These are phyloP conservation scores for Littorina saxatilis DNA, from an alignment of 1,140 invertebrate species.

Conservation along the genomic window DNA sequence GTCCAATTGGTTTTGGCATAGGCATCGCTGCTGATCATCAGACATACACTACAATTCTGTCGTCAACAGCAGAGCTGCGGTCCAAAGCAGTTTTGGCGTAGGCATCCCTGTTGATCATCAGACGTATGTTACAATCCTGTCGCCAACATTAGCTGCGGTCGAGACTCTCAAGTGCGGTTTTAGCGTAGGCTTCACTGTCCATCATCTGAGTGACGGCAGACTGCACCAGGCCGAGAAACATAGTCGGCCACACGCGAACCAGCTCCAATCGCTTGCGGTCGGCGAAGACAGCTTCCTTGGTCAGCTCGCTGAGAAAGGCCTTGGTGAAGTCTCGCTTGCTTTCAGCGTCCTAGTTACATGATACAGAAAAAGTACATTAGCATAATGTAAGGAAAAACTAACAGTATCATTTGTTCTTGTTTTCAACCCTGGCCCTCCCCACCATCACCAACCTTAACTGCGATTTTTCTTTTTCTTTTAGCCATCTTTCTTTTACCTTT, in stretches of 20 bases:
- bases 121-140: not conserved
- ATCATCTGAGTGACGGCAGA: conserved; percentile 66
- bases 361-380: not conserved
- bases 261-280: conserved; percentile 69
- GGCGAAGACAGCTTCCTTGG: conserved; percentile 65
- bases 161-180: conserved; percentile 68
- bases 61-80: too few relatives aligned
- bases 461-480: not conserved
- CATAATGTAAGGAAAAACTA: not conserved
- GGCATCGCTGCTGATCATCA: too few relatives aligned
- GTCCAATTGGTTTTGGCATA: too few relatives aligned
- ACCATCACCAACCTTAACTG: too few relatives aligned
- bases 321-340: conserved; percentile 60
- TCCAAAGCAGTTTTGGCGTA: too few relatives aligned
- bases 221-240: conserved; percentile 71
- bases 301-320: conserved; percentile 66
- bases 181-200: conserved; percentile 67
- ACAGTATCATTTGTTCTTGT: too few relatives aligned
- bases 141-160: conserved; percentile 58
- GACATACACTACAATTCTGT: too few relatives aligned
- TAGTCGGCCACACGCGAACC: conserved; percentile 67
- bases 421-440: too few relatives aligned
- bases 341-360: conserved; percentile 45
- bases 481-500: too few relatives aligned
- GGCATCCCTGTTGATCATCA: too few relatives aligned